These are phyloP conservation scores for Halesus radiatus DNA, from an alignment of 1,140 invertebrate species.

Conservation along the genomic window DNA sequence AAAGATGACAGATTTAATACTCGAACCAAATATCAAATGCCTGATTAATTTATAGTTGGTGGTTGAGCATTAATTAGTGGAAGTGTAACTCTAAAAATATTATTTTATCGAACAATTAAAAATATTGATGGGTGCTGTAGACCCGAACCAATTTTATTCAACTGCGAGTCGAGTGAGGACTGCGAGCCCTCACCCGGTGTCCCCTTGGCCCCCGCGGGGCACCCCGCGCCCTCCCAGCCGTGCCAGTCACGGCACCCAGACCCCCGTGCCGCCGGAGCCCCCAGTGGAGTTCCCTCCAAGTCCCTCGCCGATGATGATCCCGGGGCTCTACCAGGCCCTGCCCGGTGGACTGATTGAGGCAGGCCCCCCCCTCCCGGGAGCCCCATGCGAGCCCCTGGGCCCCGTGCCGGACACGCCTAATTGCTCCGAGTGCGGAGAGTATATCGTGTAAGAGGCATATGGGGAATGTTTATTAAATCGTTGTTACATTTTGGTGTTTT, in stretches of 20 bases:
- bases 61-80: too few relatives aligned
- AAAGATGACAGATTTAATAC: too few relatives aligned
- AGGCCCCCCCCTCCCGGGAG: constrained; percentile 61
- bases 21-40: too few relatives aligned
- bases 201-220: constrained; percentile 44
- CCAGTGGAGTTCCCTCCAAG: constrained; percentile 60
- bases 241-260: constrained; percentile 59
- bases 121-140: constrained; percentile 61
- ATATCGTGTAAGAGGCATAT: constrained; percentile 78
- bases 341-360: constrained; percentile 64
- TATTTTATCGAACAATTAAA: constrained; percentile 38
- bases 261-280: constrained; percentile 53
- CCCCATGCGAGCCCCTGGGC: constrained; percentile 59
- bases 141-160: constrained; percentile 66
- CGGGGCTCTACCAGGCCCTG: constrained; percentile 64
- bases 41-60: too few relatives aligned
- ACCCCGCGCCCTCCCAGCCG: constrained; percentile 53
- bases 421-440: constrained; percentile 81
- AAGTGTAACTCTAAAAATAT: too few relatives aligned
- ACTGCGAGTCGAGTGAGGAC: constrained; percentile 65
- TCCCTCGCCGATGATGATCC: constrained; percentile 67
- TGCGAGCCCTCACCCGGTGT: constrained; percentile 58
- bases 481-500: constrained; percentile 21
- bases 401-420: constrained; percentile 71
- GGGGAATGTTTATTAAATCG: constrained; percentile 7